Evolutionary conservation across 2,888 invertebrate species (phyloP).

Genomic region (Philhelius pedissequus): DNA sequence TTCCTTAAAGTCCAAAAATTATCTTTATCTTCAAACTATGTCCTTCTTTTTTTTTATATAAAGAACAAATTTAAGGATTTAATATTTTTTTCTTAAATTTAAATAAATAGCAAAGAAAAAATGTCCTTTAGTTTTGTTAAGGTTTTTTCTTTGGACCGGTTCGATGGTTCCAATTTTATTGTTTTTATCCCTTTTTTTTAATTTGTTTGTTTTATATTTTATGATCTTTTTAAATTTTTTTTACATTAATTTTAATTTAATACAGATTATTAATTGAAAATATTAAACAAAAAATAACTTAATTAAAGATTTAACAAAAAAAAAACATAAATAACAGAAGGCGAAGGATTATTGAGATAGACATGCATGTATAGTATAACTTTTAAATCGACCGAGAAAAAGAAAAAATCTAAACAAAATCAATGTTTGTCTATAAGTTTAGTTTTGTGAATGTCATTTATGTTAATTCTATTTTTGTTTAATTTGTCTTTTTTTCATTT

Average conservation of each 20-base stretch:
- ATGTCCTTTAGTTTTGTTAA: slow-evolving; percentile 75
- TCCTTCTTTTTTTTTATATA: background rate
- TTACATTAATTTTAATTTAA: slow-evolving; percentile 11
- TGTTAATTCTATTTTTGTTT: slow-evolving; percentile 53
- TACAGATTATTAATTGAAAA: slow-evolving; percentile 13
- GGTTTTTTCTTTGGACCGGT: slow-evolving; percentile 80
- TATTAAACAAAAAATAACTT: slow-evolving; percentile 69
- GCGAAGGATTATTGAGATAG: slow-evolving; percentile 75
- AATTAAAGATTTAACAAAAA: slow-evolving; percentile 42
- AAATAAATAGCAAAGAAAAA: background rate
- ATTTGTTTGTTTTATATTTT: slow-evolving; percentile 18
- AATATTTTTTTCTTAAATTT: background rate
- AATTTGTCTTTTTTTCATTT: slow-evolving; percentile 27
- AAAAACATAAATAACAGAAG: slow-evolving; percentile 68
- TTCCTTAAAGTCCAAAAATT: background rate
- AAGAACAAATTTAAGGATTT: background rate
- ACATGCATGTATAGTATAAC: slow-evolving; percentile 45
- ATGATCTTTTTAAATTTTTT: slow-evolving; percentile 17
- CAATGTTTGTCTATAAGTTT: slow-evolving; percentile 52
- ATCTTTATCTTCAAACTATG: background rate
- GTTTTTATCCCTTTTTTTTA: slow-evolving; percentile 50
- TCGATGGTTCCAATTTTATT: slow-evolving; percentile 77
- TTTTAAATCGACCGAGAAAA: slow-evolving; percentile 77
- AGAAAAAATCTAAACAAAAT: slow-evolving; percentile 79
- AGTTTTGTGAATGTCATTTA: slow-evolving; percentile 47